phyloP scores from a whole-genome alignment of 2,888 invertebrate genomes.

The Aromia moschata region DNA sequence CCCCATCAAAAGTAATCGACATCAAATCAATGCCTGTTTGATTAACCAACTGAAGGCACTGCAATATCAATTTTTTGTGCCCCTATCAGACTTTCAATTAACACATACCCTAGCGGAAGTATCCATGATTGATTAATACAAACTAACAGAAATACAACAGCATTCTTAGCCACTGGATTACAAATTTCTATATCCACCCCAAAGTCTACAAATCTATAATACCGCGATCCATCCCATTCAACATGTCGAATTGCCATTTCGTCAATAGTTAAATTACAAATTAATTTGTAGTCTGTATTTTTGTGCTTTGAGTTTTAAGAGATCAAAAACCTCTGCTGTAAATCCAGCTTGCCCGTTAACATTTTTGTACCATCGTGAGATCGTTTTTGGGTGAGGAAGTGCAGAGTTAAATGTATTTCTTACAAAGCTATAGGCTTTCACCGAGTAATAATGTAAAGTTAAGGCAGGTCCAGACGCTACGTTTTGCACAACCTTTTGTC shows the following conservation, averaged over 20 bases:
- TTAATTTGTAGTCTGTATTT: not conserved
- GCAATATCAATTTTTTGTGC: too few species aligned
- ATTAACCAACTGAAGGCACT: too few species aligned
- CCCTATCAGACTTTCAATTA: conserved; percentile 9
- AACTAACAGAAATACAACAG: conserved; percentile 23
- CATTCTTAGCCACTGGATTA: conserved; percentile 28
- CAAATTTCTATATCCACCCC: conserved; percentile 32
- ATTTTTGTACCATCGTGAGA: not conserved
- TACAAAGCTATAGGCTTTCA: conserved; percentile 1
- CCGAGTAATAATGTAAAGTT: conserved; percentile 3
- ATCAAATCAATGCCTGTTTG: too few species aligned
- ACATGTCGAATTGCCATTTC: conserved; percentile 44
- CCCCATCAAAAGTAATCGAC: too few species aligned
- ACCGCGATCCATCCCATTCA: conserved; percentile 8
- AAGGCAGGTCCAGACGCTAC: too few species aligned
- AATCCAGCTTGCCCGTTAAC: conserved; percentile 4
- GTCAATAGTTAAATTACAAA: conserved; percentile 28
- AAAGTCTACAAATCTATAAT: conserved; percentile 39
- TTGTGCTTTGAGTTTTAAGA: not conserved
- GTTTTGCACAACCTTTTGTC: too few species aligned
- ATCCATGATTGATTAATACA: conserved; percentile 27
- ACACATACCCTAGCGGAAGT: conserved; percentile 30
- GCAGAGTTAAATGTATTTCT: not conserved
- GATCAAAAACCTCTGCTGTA: not conserved
- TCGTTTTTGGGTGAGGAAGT: not conserved